Percentiles rank a stretch among this genome's conserved stretches.
Evolutionary conservation across 2,113 vertebrate genomes (phyloP).

Genomic region (Sander vitreus): DNA sequence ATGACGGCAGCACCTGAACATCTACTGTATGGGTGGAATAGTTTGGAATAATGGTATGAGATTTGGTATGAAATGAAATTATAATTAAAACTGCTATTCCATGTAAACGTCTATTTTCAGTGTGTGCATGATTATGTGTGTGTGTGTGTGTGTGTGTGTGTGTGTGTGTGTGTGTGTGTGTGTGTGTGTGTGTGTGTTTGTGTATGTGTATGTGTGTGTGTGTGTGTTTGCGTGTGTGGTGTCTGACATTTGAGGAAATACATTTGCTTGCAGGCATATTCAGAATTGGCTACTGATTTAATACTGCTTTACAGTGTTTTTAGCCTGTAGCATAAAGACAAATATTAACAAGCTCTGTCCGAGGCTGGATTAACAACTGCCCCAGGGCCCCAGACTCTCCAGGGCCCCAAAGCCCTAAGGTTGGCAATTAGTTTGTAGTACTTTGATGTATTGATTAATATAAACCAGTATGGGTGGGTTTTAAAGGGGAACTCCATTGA

Average conservation of each 20-base stretch:
- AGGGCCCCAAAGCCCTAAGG: neutral
- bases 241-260: neutral
- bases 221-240: neutral
- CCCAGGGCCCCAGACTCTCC: neutral
- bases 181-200: neutral
- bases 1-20: conserved; percentile 15
- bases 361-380: neutral
- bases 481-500: neutral
- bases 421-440: neutral
- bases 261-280: neutral
- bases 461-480: neutral
- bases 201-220: neutral
- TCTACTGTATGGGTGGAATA: neutral
- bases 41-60: neutral
- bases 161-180: neutral
- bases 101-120: neutral
- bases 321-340: neutral
- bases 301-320: neutral
- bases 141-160: neutral
- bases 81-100: neutral
- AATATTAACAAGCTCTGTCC: neutral
- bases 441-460: neutral
- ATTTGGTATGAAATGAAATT: conserved; percentile 27
- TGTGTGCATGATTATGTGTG: neutral
- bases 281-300: neutral